Conservation (phyloP, 2,113 vertebrate genomes). For the Lagopus muta region DNA sequence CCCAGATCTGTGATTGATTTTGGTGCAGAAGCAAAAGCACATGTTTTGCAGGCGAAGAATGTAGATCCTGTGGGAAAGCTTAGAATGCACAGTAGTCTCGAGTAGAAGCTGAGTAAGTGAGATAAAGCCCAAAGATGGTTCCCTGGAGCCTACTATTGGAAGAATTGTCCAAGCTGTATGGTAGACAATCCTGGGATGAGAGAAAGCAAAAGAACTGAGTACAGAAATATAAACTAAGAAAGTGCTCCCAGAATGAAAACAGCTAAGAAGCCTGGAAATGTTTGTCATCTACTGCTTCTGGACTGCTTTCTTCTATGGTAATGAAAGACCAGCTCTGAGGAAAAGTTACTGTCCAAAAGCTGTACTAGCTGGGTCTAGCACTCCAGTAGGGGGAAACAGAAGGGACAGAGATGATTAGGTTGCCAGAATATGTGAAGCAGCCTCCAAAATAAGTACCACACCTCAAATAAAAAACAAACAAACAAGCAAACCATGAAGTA, state of each 20-base stretch:
- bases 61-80: background rate
- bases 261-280: background rate
- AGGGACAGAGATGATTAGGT: background rate
- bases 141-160: background rate
- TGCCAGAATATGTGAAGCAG: background rate
- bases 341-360: background rate
- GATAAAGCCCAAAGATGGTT: background rate
- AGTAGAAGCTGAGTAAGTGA: background rate
- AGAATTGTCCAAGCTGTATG: background rate
- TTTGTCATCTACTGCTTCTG: background rate
- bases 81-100: background rate
- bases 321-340: background rate
- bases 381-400: background rate
- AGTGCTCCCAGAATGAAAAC: background rate
- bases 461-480: background rate
- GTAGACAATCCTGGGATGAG: background rate
- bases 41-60: background rate
- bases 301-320: background rate
- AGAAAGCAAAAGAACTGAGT: background rate
- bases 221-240: background rate
- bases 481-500: background rate
- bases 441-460: background rate
- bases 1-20: background rate
- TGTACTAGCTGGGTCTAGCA: background rate
- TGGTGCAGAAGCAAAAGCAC: background rate